Evolutionary conservation across 1,140 invertebrate species (phyloP), one percentile per base, ranked within the genome.

Genomic region (Brachionus rubens): DNA sequence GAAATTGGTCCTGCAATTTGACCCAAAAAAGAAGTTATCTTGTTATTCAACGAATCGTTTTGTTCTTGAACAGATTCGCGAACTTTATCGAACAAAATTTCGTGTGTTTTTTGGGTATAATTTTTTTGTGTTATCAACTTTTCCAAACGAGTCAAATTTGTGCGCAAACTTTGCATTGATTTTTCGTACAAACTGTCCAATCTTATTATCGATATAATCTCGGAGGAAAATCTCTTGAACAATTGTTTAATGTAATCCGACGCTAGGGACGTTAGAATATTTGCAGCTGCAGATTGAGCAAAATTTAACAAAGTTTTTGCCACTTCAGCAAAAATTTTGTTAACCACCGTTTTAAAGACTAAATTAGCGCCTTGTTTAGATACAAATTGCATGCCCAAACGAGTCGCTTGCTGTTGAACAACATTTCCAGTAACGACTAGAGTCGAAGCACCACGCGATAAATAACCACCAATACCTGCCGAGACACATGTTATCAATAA

Each of bases 11-110:
- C 50, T 28, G 50, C 50, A 7, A 54, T 28, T 14, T 54, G 50
- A 28, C 50, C 21, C 3, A 54, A 28, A 24, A 54, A 28, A 14
- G 26, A 28, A 9, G 26, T 28, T 54, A 54, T 54, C 30, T 28
- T 28, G 30, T 54, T 54, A 10, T 54, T 54, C 50, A 54, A 54
- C 30, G 50, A 14, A 28, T 54, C 50, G 30, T 28, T 54, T 14
- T 54, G 50, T 28, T 54, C 24, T 54, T 54, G 50, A 54, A 54
- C 30, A 28, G 50, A 54, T 54, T 54, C 50, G 26, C 30, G 26
- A 14, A 54, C 10, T 54, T 54, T 54, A 28, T 54, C 50, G 30
- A 28, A 24, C 50, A 54, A 54, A 54, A 54, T 54, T 54, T 54
- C 24, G 1, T 3, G 26, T 1, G 9, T 54, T 28, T 28, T 54